phyloP scores from a whole-genome alignment of 1,140 invertebrate species.

The Bombus turneri region DNA sequence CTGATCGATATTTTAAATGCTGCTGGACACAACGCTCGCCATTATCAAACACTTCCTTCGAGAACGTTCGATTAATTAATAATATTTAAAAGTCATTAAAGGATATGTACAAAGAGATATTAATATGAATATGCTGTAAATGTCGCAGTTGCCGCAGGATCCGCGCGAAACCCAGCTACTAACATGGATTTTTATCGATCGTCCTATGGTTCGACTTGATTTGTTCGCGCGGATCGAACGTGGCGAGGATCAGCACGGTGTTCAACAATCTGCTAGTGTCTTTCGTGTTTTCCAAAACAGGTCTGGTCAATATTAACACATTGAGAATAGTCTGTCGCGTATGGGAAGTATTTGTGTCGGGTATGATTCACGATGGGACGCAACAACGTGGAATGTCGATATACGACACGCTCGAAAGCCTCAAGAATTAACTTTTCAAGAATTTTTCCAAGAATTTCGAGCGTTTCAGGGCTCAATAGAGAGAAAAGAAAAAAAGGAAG shows the following conservation, averaged over 20 bases:
- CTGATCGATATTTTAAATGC: slow-evolving; percentile 14
- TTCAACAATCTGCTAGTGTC: slow-evolving; percentile 14
- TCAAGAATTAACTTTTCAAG: neutral
- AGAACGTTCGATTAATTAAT: slow-evolving; percentile 69
- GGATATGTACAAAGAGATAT: slow-evolving; percentile 80
- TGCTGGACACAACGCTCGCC: slow-evolving; percentile 53
- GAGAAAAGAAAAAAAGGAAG: neutral
- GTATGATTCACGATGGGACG: slow-evolving; percentile 16
- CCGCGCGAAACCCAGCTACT: slow-evolving; percentile 5
- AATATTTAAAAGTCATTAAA: slow-evolving; percentile 70
- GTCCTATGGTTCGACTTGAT: neutral
- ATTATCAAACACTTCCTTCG: slow-evolving; percentile 54
- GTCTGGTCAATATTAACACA: neutral
- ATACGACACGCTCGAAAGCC: neutral
- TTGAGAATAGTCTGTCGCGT: slow-evolving; percentile 24
- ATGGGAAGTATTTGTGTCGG: slow-evolving; percentile 7
- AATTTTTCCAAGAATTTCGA: slow-evolving; percentile 18
- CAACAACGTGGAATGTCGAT: slow-evolving; percentile 57
- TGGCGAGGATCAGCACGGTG: slow-evolving; percentile 57
- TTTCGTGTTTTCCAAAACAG: neutral
- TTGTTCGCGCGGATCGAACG: neutral
- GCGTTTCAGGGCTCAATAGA: neutral
- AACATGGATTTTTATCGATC: neutral
- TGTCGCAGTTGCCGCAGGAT: slow-evolving; percentile 51
- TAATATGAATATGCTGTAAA: slow-evolving; percentile 64